Base-by-base conservation (phyloP, 1,140 invertebrate species). In the Bombus superbus region DNA sequence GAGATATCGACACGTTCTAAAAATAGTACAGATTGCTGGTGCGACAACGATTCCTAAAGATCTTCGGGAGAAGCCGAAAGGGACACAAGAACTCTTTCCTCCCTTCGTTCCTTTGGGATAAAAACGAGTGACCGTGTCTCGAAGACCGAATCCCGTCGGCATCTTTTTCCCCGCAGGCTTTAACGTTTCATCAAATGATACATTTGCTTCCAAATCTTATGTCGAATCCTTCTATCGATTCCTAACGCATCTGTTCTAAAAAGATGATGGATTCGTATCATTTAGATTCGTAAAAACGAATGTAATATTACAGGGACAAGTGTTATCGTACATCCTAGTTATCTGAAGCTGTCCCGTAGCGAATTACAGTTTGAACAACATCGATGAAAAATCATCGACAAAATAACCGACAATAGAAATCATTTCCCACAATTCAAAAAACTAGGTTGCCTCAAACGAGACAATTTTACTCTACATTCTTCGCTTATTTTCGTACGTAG, bases 121-220 rank as follows among this genome's bases (percentile, higher is more conserved):
- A 68, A 77, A 77, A 64, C 62, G 73, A 68, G 62, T 28, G 35
- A 44, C 11, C 42, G 81, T 76, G 59, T 40, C 73, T 68, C 44
- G 81, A 18, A 62, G 76, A 32, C 32, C 32, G 1, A 68, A 77
- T 83, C 62, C 62, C 13, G 35, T 35, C 40, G 22, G 32, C 25
- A 9, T 44, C 80, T 44, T 8, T 42, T 53, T 10, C 2, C 25
- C 18, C 72, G 11, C n/a, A 32, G 11, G 11, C 22, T 35, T 76
- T 53, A 25, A 22, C n/a, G 25, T 10, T 47, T 38, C 32, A 28
- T n/a, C 25, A 8, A 13, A 53, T 71, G 57, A 81, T 72, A 72
- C n/a, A 47, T 72, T 77, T 62, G 81, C n/a, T 53, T 35, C 32
- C 28, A 22, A 2, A 74, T n/a, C 42, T 11, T 72, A 35, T 1